phyloP scores from a whole-genome alignment of 2,113 vertebrate species.

The Illadopsis cleaveri region DNA sequence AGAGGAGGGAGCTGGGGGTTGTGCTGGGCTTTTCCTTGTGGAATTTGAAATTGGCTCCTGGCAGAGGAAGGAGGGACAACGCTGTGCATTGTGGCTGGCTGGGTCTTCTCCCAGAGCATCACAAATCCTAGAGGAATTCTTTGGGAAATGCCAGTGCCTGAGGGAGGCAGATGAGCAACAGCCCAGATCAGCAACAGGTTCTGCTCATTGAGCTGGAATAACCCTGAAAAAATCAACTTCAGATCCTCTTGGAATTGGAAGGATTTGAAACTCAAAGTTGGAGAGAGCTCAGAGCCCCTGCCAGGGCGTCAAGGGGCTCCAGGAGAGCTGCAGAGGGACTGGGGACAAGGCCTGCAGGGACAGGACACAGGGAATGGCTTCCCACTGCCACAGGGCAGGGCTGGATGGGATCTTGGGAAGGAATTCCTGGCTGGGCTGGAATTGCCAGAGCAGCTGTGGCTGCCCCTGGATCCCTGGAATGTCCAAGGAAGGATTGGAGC shows the following conservation, averaged over 20 bases:
- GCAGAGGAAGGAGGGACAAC: background rate
- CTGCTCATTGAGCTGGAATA: background rate
- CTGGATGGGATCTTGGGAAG: background rate
- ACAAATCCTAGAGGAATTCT: background rate
- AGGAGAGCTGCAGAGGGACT: background rate
- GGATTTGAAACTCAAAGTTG: background rate
- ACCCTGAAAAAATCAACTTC: background rate
- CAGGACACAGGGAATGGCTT: background rate
- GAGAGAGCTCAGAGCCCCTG: background rate
- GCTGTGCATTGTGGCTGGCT: accelerated
- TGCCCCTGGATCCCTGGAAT: background rate
- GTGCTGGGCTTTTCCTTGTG: background rate
- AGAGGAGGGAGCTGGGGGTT: background rate
- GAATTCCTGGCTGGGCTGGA: background rate
- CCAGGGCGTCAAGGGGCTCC: accelerated
- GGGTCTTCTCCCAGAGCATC: background rate
- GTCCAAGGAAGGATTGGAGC: background rate
- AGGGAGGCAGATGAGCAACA: background rate
- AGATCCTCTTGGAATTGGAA: background rate
- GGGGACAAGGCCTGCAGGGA: accelerated
- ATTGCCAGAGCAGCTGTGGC: background rate
- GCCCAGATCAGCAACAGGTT: background rate
- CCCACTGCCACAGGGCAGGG: background rate
- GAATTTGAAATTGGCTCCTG: background rate
- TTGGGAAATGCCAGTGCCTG: background rate